Evolutionary conservation across 2,797 vertebrate genomes (phyloP).

Genomic region (Sebastes ruberrimus): DNA sequence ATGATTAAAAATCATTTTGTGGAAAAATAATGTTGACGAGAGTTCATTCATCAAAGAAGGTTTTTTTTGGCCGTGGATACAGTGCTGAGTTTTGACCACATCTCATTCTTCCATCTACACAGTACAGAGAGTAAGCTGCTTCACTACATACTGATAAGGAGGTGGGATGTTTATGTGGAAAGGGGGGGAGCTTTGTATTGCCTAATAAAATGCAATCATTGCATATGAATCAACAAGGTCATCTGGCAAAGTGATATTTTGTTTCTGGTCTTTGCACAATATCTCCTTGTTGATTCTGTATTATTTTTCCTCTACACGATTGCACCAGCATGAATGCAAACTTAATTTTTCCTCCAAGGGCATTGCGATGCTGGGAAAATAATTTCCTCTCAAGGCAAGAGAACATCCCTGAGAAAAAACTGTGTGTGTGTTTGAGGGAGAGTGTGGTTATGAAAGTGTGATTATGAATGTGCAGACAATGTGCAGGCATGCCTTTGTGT

Average conservation of each 20-base stretch:
- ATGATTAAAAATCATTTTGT: constrained; percentile 56
- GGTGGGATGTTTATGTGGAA: constrained; percentile 2
- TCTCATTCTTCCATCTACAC: constrained; percentile 7
- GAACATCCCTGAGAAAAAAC: constrained; percentile 49
- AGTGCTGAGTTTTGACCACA: constrained; percentile 6
- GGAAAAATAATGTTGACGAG: constrained; percentile 57
- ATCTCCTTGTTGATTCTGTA: constrained; percentile 29
- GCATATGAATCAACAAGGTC: constrained; percentile 31
- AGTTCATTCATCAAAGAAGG: constrained; percentile 22
- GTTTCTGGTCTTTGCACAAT: constrained; percentile 48
- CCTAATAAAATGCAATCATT: constrained; percentile 40
- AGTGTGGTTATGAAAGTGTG: constrained; percentile 70
- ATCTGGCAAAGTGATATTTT: constrained; percentile 7
- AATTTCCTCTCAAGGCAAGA: constrained; percentile 61
- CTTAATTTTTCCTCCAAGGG: constrained; percentile 59
- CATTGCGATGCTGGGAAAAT: constrained; percentile 57
- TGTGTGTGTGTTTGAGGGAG: not conserved
- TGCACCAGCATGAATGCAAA: constrained; percentile 51
- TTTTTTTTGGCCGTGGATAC: constrained; percentile 40
- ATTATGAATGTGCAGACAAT: constrained; percentile 74
- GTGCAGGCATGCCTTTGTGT: constrained; percentile 74
- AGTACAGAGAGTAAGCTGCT: constrained; percentile 24
- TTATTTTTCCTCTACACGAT: constrained; percentile 42
- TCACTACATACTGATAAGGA: constrained; percentile 9
- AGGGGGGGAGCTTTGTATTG: not conserved